phyloP scores from a whole-genome alignment of 2,113 vertebrate species.

The Parus major region DNA sequence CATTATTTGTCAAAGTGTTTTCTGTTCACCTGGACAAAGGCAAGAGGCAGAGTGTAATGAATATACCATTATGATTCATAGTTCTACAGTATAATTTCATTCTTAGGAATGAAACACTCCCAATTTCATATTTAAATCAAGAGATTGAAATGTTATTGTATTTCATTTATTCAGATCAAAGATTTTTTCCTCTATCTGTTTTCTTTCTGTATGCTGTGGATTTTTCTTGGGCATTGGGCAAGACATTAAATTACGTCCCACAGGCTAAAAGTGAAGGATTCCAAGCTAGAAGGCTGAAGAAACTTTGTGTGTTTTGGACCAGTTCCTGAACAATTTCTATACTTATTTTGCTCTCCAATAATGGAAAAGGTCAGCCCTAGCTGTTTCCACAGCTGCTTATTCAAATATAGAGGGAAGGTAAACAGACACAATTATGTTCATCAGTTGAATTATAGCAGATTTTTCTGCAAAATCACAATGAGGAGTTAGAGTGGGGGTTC shows the following conservation, averaged over 20 bases:
- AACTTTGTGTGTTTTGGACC: neutral
- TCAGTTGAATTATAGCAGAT: neutral
- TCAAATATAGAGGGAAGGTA: neutral
- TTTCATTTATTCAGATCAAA: neutral
- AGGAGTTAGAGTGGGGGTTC: neutral
- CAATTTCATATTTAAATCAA: neutral
- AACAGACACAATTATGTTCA: neutral
- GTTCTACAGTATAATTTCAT: neutral
- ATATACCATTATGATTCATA: neutral
- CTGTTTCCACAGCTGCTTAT: neutral
- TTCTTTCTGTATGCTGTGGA: neutral
- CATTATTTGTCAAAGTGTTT: neutral
- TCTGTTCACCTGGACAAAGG: neutral
- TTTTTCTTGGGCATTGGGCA: neutral
- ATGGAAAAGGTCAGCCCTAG: neutral
- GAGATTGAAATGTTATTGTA: neutral
- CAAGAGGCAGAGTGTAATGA: neutral
- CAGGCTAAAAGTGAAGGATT: neutral
- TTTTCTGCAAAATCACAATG: neutral
- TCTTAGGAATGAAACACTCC: neutral
- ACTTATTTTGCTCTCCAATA: neutral
- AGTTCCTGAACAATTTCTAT: neutral
- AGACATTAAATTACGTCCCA: neutral
- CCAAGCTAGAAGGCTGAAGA: neutral
- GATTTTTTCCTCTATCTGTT: neutral